A percentile compares a stretch with the other conserved stretches of the same genome.
Evolutionary conservation across 2,113 vertebrate genomes (phyloP).

Genomic region (Oplegnathus fasciatus): DNA sequence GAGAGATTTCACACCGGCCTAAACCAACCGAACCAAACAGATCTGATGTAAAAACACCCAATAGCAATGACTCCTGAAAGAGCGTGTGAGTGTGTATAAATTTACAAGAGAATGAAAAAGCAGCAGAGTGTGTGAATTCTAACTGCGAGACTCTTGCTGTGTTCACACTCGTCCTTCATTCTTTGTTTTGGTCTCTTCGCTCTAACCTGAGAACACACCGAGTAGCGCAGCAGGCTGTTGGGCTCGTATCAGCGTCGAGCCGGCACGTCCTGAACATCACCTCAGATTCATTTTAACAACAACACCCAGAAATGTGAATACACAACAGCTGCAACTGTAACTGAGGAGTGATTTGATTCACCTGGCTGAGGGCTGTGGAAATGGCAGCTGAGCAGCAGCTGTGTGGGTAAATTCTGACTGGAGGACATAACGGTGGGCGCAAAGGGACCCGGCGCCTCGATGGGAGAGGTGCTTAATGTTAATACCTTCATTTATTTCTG

Average conservation of each 20-base stretch:
- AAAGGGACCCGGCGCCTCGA: slow-evolving; percentile 31
- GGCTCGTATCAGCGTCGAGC: neutral
- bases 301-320: slow-evolving; percentile 9
- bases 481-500: slow-evolving; percentile 80
- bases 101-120: neutral
- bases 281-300: slow-evolving; percentile 18
- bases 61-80: neutral
- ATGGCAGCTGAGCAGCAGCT: neutral
- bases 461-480: slow-evolving; percentile 73
- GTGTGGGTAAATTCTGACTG: slow-evolving; percentile 60
- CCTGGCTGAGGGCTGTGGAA: slow-evolving; percentile 28
- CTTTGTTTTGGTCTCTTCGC: neutral
- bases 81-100: slow-evolving; percentile 11
- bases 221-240: neutral
- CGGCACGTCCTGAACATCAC: slow-evolving; percentile 1
- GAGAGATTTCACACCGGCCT: too few relatives aligned
- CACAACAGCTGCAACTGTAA: slow-evolving; percentile 32
- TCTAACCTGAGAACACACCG: neutral
- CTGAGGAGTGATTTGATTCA: slow-evolving; percentile 17
- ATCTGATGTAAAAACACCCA: neutral
- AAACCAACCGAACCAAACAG: too few relatives aligned
- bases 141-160: neutral
- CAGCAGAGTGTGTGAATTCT: neutral
- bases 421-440: slow-evolving; percentile 54
- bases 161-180: slow-evolving; percentile 6